These are phyloP conservation scores for Scolanthus callimorphus DNA, from an alignment of 92 coral and sea anemone species.

Conservation along the genomic window DNA sequence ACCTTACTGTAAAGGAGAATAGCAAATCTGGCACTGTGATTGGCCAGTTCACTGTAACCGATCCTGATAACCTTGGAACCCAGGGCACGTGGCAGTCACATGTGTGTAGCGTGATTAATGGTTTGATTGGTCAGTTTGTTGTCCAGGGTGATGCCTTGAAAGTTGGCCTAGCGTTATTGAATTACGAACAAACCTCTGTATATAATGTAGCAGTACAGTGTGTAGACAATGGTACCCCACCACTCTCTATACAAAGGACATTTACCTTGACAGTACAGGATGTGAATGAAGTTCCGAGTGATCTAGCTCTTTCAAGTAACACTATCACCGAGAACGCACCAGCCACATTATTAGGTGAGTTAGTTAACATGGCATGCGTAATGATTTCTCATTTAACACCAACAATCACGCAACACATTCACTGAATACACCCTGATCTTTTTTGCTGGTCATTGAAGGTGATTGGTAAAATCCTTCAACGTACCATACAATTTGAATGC, in stretches of 20 bases:
- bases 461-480: no score
- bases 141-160: constrained; percentile 34
- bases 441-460: no score
- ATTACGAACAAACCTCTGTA: constrained; percentile 59
- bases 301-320: constrained; percentile 55
- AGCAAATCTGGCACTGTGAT: constrained; percentile 68
- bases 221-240: constrained; percentile 63
- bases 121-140: constrained; percentile 55
- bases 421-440: no score
- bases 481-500: no score
- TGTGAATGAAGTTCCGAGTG: constrained; percentile 63
- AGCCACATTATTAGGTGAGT: constrained; percentile 71
- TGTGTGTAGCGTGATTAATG: constrained; percentile 57
- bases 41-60: constrained; percentile 73
- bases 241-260: constrained; percentile 26
- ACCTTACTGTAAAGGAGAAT: constrained; percentile 66
- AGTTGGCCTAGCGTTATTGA: constrained; percentile 48
- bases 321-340: constrained; percentile 64
- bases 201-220: constrained; percentile 59
- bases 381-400: no score
- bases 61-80: constrained; percentile 79
- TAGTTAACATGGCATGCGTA: no score
- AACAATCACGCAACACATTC: no score
- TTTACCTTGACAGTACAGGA: constrained; percentile 40
- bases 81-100: constrained; percentile 71